Percentiles rank a stretch among this genome's conserved stretches.
phyloP scores from a whole-genome alignment of 2,113 vertebrate genomes.

The Agapornis roseicollis region DNA sequence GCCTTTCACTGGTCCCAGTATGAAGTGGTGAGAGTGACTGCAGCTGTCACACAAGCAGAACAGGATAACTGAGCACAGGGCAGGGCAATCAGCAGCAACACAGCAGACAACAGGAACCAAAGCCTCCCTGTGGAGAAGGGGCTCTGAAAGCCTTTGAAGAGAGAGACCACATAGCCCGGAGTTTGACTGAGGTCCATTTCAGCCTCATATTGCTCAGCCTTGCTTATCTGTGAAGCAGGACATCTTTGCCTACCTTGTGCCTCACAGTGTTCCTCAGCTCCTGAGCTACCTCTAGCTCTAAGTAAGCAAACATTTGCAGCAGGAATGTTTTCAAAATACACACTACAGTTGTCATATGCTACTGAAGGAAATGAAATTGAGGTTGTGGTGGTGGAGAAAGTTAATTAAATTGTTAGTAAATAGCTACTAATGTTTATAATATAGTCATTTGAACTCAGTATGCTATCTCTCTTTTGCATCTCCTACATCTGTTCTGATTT shows the following conservation, averaged over 20 bases:
- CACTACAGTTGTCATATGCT: background rate
- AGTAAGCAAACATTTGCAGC: background rate
- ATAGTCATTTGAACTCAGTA: slow-evolving; percentile 27
- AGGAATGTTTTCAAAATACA: background rate
- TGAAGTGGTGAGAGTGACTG: background rate
- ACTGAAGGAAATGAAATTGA: slow-evolving; percentile 4
- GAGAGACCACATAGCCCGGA: background rate
- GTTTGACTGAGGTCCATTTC: background rate
- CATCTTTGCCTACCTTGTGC: background rate
- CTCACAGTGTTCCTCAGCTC: background rate
- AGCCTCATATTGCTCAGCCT: background rate
- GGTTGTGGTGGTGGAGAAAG: background rate
- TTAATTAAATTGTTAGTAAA: slow-evolving; percentile 58
- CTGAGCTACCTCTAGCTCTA: background rate
- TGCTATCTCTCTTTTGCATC: background rate
- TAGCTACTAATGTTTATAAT: slow-evolving; percentile 31
- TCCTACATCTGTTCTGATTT: slow-evolving; percentile 62
- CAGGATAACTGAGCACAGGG: background rate
- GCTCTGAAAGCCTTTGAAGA: background rate
- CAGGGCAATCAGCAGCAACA: background rate
- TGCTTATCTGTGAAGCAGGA: background rate
- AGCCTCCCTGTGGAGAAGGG: background rate
- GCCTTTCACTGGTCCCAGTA: background rate
- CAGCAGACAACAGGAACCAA: background rate
- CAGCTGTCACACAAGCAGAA: background rate